Evolutionary conservation across 2,797 vertebrate genomes (phyloP).

Genomic region (Lagorchestes hirsutus): DNA sequence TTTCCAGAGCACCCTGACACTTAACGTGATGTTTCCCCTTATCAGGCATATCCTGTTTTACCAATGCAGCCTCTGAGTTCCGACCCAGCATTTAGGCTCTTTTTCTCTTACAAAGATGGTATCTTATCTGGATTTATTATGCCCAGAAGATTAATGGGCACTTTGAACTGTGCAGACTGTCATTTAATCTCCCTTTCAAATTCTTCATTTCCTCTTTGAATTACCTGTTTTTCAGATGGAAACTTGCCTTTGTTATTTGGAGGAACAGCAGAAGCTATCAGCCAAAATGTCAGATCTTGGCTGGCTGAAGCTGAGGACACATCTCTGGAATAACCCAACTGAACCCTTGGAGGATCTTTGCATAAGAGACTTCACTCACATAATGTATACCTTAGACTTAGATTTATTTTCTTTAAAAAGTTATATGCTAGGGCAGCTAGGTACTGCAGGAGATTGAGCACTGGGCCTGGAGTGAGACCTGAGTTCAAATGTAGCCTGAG

Average conservation of each 20-base stretch:
- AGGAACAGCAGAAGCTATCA: constrained; percentile 22
- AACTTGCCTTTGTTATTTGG: constrained; percentile 42
- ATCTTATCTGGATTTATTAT: constrained; percentile 57
- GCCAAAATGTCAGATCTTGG: background rate
- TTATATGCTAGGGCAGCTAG: background rate
- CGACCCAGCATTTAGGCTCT: background rate
- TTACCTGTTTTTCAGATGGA: constrained; percentile 52
- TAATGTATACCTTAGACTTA: background rate
- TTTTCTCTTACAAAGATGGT: background rate
- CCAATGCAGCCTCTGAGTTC: constrained; percentile 42
- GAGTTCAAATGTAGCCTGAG: background rate
- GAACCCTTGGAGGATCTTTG: background rate
- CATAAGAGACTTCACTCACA: background rate
- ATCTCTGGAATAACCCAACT: background rate
- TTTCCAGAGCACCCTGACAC: constrained; percentile 16
- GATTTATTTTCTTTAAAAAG: background rate
- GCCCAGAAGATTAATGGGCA: constrained; percentile 40
- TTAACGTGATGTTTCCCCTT: constrained; percentile 39
- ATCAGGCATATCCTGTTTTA: constrained; percentile 35
- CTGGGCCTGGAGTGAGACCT: background rate
- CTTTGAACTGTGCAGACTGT: constrained; percentile 50
- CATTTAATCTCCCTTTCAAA: constrained; percentile 45
- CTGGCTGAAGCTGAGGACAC: background rate
- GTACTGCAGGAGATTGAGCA: background rate
- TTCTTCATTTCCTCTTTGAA: constrained; percentile 68